These are phyloP conservation scores for Percina caprodes DNA, from an alignment of 2,113 vertebrate species.

Conservation along the genomic window DNA sequence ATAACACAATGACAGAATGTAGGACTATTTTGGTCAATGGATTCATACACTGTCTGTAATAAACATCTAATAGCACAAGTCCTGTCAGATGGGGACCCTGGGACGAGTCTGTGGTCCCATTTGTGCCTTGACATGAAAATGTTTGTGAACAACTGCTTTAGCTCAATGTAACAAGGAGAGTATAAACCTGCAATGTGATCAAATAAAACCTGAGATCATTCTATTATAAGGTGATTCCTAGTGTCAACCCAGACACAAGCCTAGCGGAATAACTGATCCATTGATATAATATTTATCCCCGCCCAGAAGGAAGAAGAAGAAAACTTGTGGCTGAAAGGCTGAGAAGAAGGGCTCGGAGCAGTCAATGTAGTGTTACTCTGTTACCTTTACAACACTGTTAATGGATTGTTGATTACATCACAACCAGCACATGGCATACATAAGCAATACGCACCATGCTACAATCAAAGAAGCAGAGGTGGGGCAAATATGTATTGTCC, in stretches of 20 bases:
- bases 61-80: too few species aligned
- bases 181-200: background rate
- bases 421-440: background rate
- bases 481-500: background rate
- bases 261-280: conserved; percentile 39
- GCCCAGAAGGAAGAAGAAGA: conserved; percentile 23
- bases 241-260: conserved; percentile 10
- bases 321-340: conserved; percentile 55
- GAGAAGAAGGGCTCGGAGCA: conserved; percentile 8
- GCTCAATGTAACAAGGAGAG: background rate
- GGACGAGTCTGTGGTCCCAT: too few species aligned
- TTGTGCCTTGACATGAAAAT: too few species aligned
- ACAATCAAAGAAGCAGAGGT: background rate
- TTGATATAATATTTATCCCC: conserved; percentile 50
- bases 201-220: background rate
- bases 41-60: too few species aligned
- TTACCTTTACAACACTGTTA: background rate
- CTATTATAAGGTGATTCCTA: background rate
- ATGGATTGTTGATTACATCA: background rate
- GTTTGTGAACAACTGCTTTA: too few species aligned
- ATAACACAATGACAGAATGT: too few species aligned
- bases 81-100: too few species aligned
- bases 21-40: too few species aligned
- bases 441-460: too few species aligned
- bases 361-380: background rate